Evolutionary conservation across 1,140 invertebrate species (phyloP), one percentile per base, ranked within the genome.

Genomic region (Pseudomyrmex pallidus): DNA sequence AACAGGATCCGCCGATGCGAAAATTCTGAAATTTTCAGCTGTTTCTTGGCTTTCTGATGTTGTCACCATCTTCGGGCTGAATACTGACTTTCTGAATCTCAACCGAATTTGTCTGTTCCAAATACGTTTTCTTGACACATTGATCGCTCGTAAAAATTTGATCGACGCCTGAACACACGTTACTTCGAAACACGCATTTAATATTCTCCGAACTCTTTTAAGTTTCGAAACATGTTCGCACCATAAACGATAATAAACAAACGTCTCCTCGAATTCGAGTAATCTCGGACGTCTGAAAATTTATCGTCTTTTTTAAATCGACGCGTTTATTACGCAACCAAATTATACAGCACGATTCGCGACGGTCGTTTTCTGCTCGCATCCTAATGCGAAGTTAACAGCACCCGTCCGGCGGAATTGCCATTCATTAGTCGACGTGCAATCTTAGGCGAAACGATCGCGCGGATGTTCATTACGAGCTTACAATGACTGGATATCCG

Each of bases 11-110:
- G 35, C n/a, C 63, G 74, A 22, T 35, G 35, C 35, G 0, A 64
- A 73, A 80, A 72, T 68, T 64, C 64, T 82, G 73, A 87, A 88
- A 88, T 89, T 90, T 90, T 91, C 89, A 91, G 89, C 91, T 91
- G 89, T 92, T 87, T 74, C 90, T 91, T 83, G 56, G 70, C 82
- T 88, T 83, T 85, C 72, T 63, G 62, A 82, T 84, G 68, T 89
- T 86, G 67, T 25, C 44, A 84, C 85, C 85, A 50, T 61, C 12
- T 70, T 62, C 50, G 2, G 59, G 66, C 66, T 73, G 76, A 84
- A 84, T 84, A 90, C 83, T 86, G 80, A 89, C 84, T 85, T 85
- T 83, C 70, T 80, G 5, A 35, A 35, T 35, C 35, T 35, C 35
- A 35, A 35, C 5, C 35, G 35, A 25, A 25, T 25, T 35, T 35